phyloP scores from a whole-genome alignment of 1,140 invertebrate genomes.

The Pseudachorutes palmiensis region DNA sequence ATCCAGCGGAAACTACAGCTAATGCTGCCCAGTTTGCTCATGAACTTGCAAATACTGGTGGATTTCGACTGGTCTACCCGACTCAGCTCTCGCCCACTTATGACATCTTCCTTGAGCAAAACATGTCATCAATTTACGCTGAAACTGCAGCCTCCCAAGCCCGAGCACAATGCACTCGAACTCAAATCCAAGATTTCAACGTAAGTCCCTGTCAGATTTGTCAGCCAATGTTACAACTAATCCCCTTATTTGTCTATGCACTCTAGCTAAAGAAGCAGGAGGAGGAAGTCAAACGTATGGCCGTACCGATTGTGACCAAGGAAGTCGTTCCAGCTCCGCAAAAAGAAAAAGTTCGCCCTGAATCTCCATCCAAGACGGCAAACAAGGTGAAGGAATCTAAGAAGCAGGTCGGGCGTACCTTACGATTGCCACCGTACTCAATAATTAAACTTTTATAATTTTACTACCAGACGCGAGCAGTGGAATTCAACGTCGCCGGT shows the following conservation, averaged over 20 bases:
- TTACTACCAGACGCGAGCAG: conserved; percentile 5
- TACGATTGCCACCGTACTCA: too few species aligned
- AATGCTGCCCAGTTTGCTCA: conserved; percentile 19
- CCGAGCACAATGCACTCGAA: conserved; percentile 23
- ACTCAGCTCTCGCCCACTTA: conserved; percentile 50
- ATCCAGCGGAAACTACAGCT: conserved; percentile 10
- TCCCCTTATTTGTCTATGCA: not conserved
- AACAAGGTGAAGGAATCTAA: too few species aligned
- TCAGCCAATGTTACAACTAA: not conserved
- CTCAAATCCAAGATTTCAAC: conserved; percentile 33
- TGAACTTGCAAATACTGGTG: conserved; percentile 49
- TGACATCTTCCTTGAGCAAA: conserved; percentile 63
- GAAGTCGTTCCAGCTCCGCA: too few species aligned
- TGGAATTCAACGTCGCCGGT: not conserved
- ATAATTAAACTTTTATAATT: too few species aligned
- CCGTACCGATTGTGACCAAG: too few species aligned
- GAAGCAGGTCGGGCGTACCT: too few species aligned
- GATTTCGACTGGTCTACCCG: conserved; percentile 57
- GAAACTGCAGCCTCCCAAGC: conserved; percentile 54
- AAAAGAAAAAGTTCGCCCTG: conserved; percentile 24
- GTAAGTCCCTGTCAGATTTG: conserved; percentile 15
- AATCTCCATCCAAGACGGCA: conserved; percentile 5
- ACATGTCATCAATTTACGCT: conserved; percentile 60
- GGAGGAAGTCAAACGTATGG: conserved; percentile 29
- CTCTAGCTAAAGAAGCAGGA: conserved; percentile 26